Evolutionary conservation across 2,797 vertebrate genomes (phyloP), one percentile per base, ranked within the genome.

Genomic region (Premnoplex brunnescens): DNA sequence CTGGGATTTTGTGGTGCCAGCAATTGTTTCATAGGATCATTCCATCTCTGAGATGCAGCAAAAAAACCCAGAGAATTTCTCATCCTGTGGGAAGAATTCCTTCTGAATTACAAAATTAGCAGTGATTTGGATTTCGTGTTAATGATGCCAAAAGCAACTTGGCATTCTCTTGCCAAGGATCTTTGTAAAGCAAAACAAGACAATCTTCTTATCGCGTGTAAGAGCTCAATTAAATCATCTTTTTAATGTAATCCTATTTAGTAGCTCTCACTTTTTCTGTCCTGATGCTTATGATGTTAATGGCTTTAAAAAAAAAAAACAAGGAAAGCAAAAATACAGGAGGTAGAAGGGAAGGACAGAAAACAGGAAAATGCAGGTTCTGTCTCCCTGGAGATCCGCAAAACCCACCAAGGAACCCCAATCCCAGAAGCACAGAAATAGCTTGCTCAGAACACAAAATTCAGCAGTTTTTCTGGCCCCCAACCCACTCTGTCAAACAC

Each of bases 171-270:
- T 80, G 32, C 82, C 73, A 85, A 76, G 55, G 72, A 68, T 58
- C 68, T 79, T 59, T 0, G 0, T 41, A 85, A 88, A 85, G 92
- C 58, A 81, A 87, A 95, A 84, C 52, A 66, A 56, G 32, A 76
- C 73, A 91, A 87, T 74, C 43, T 85, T 89, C 91, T 91, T 76
- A 95, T 49, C 17, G 0, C 17, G 58, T 43, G 46, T 82, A 95
- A 94, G 67, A 84, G 79, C 63, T 82, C 73, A 88, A 90, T 88
- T 95, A 92, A 95, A 91, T 46, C 74, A 91, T 82, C 76, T 21
- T 90, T 95, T 92, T 59, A 59, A 87, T 7, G 10, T 89, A 94
- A 95, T 81, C 72, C 60, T 71, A 14, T 88, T 89, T 81, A 90
- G 74, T 5, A 85, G 76, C 62, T 88, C 54, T 81, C 44, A 23